These are phyloP conservation scores for Myxocyprinus asiaticus DNA, from an alignment of 2,113 vertebrate genomes.

Conservation along the genomic window DNA sequence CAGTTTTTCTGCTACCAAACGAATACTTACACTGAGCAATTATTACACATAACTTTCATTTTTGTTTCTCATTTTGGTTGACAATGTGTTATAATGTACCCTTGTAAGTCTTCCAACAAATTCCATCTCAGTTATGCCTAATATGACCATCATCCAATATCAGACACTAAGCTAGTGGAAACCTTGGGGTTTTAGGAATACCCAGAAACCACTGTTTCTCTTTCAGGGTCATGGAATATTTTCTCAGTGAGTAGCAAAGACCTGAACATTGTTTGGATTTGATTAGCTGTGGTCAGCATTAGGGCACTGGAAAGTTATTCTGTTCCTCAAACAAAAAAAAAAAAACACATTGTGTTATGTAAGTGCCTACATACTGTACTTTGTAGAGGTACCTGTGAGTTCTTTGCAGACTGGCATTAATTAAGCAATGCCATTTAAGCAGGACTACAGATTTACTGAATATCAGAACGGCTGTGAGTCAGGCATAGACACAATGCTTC, in stretches of 20 bases:
- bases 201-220: neutral
- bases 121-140: neutral
- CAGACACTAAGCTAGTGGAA: neutral
- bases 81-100: neutral
- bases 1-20: no score
- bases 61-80: neutral
- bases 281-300: neutral
- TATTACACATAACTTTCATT: neutral
- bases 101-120: neutral
- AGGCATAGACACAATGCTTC: no score
- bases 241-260: conserved; percentile 25
- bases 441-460: no score
- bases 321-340: neutral
- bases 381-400: neutral
- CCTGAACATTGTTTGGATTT: conserved; percentile 1
- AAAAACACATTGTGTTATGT: neutral
- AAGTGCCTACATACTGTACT: neutral
- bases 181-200: conserved; percentile 3
- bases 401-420: no score
- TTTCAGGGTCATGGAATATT: neutral
- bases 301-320: conserved; percentile 1
- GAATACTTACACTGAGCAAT: no score
- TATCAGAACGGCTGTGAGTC: no score
- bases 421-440: neutral
- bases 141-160: neutral